These are phyloP conservation scores for Hylaeus anthracinus DNA, from an alignment of 1,140 invertebrate genomes.

Conservation along the genomic window DNA sequence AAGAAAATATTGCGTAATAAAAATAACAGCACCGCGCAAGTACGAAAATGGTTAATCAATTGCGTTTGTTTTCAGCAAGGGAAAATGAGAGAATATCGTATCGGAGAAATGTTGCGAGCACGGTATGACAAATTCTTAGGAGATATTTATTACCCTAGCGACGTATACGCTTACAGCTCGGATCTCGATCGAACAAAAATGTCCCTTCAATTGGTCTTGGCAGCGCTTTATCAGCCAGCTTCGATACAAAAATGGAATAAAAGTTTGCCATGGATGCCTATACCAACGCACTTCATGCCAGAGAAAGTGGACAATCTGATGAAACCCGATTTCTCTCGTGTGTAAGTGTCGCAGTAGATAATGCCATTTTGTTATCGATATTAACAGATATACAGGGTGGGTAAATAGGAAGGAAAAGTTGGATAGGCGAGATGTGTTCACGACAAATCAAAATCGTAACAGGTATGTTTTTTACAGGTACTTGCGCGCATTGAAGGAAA, in stretches of 20 bases:
- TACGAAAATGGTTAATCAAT: not conserved
- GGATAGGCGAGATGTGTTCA: too few species aligned
- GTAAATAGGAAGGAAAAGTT: too few species aligned
- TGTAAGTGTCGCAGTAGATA: constrained; percentile 32
- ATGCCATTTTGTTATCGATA: not conserved
- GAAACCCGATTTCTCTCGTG: constrained; percentile 35
- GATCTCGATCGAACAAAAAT: constrained; percentile 83
- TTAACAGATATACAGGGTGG: too few species aligned
- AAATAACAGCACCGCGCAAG: not conserved
- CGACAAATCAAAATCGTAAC: not conserved
- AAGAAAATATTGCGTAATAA: constrained; percentile 54
- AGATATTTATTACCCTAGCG: constrained; percentile 77
- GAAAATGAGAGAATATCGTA: constrained; percentile 80
- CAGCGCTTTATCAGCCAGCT: constrained; percentile 82
- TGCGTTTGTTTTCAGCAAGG: constrained; percentile 75
- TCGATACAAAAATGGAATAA: constrained; percentile 79
- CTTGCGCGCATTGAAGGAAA: constrained; percentile 20
- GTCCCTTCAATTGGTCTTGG: constrained; percentile 81
- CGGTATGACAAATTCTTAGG: constrained; percentile 81
- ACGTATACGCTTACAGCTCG: constrained; percentile 78
- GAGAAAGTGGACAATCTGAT: constrained; percentile 61
- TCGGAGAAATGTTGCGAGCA: constrained; percentile 81
- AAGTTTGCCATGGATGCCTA: constrained; percentile 71
- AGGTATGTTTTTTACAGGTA: constrained; percentile 47
- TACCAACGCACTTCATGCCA: constrained; percentile 63